Evolutionary conservation across 2,113 vertebrate genomes (phyloP).

Genomic region (Ictalurus furcatus): DNA sequence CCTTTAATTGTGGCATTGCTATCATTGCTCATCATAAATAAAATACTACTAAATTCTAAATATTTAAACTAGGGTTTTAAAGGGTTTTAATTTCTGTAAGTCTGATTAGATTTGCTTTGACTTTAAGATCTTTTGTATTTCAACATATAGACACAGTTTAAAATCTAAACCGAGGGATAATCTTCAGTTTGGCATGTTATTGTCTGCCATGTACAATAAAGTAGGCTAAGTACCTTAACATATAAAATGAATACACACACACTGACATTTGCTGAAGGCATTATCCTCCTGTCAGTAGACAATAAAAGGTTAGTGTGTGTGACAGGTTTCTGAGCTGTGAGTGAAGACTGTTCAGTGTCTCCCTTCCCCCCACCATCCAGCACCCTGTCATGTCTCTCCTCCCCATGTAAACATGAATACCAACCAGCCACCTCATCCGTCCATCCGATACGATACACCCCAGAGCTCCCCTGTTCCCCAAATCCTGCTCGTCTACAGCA

Average conservation of each 20-base stretch:
- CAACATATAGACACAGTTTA: background rate
- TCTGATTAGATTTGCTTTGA: slow-evolving; percentile 16
- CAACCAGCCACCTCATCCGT: slow-evolving; percentile 2
- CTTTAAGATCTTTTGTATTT: background rate
- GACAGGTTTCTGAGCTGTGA: slow-evolving; percentile 29
- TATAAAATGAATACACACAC: slow-evolving; percentile 6
- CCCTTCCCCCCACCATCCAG: slow-evolving; percentile 34
- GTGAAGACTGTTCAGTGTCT: slow-evolving; percentile 21
- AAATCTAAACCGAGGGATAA: background rate
- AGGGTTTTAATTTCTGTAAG: slow-evolving; percentile 8
- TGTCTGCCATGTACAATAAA: background rate
- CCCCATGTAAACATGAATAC: slow-evolving; percentile 32
- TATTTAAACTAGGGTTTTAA: slow-evolving; percentile 19
- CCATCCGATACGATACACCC: slow-evolving; percentile 17
- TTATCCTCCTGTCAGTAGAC: slow-evolving; percentile 20
- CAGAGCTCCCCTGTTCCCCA: background rate
- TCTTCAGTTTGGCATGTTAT: background rate
- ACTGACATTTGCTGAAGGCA: background rate
- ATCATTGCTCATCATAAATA: slow-evolving; percentile 10
- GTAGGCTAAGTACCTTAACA: background rate
- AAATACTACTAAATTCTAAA: slow-evolving; percentile 11
- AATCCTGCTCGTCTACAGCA: background rate
- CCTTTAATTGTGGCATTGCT: slow-evolving; percentile 43
- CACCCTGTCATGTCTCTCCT: slow-evolving; percentile 18
- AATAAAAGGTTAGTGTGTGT: slow-evolving; percentile 18